Percentiles rank a stretch among this genome's conserved stretches.
Evolutionary conservation across 2,113 vertebrate species (phyloP).

Genomic region (Austrofundulus limnaeus): DNA sequence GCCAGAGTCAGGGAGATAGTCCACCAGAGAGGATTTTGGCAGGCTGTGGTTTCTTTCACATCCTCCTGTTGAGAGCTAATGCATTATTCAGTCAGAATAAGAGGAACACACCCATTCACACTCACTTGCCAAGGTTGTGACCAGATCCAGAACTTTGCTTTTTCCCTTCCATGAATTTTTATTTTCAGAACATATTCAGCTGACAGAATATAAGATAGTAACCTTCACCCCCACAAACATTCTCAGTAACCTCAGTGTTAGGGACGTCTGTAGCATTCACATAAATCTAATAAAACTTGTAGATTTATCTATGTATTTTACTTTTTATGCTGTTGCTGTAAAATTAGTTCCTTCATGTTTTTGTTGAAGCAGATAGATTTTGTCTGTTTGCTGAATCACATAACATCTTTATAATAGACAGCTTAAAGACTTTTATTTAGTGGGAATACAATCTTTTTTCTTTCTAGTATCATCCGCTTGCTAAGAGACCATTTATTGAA

Average conservation of each 20-base stretch:
- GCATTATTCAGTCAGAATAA: constrained; percentile 60
- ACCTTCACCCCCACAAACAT: constrained; percentile 15
- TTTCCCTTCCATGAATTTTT: constrained; percentile 15
- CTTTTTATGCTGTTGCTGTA: background rate
- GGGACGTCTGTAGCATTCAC: background rate
- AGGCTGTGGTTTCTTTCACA: constrained; percentile 43
- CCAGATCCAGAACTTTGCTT: constrained; percentile 25
- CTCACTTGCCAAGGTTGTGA: constrained; percentile 43
- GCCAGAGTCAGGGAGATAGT: constrained; percentile 18
- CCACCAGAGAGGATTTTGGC: constrained; percentile 27
- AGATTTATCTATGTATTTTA: background rate
- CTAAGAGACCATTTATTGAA: too few species aligned
- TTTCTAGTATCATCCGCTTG: background rate
- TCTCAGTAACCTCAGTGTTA: background rate
- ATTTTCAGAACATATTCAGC: constrained; percentile 27
- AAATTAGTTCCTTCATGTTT: background rate
- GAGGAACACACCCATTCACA: constrained; percentile 40
- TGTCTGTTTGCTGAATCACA: too few species aligned
- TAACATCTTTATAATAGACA: background rate
- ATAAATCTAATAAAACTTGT: background rate
- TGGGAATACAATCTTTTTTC: constrained; percentile 35
- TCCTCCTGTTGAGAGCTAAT: constrained; percentile 43
- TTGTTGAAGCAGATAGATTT: background rate
- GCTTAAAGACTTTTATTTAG: constrained; percentile 41
- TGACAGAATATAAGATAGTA: constrained; percentile 33